Evolutionary conservation across 2,888 invertebrate species (phyloP).

Genomic region (Hoplodrina blanda): DNA sequence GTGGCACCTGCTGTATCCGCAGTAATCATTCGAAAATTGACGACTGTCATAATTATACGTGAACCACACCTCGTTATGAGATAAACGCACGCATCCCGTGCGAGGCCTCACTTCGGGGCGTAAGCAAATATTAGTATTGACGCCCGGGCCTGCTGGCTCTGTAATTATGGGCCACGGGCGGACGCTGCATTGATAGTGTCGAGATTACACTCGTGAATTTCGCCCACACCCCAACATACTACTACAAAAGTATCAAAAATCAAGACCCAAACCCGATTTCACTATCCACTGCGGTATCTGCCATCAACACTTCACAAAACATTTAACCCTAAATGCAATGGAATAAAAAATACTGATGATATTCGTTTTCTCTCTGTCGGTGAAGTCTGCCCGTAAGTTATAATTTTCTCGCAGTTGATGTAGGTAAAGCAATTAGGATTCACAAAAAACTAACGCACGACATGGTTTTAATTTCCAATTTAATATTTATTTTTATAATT

Average conservation of each 20-base stretch:
- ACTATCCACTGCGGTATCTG: constrained; percentile 43
- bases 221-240: constrained; percentile 58
- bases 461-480: constrained; percentile 59
- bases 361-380: constrained; percentile 15
- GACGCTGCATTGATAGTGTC: constrained; percentile 74
- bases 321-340: constrained; percentile 47
- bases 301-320: not conserved
- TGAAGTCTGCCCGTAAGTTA: constrained; percentile 73
- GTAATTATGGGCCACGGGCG: constrained; percentile 72
- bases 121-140: constrained; percentile 89
- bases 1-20: constrained; percentile 78
- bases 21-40: constrained; percentile 74
- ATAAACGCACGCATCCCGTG: constrained; percentile 74
- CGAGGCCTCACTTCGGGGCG: constrained; percentile 78
- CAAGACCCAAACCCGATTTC: constrained; percentile 19
- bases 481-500: constrained; percentile 64
- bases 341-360: constrained; percentile 32
- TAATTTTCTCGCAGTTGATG: constrained; percentile 78
- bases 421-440: constrained; percentile 73
- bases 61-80: constrained; percentile 79
- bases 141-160: constrained; percentile 76
- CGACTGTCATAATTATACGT: constrained; percentile 79
- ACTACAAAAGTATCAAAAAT: constrained; percentile 23
- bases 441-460: constrained; percentile 72
- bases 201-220: constrained; percentile 77